Conservation (phyloP, 2,888 invertebrate genomes). For the Anthrax anthrax region DNA sequence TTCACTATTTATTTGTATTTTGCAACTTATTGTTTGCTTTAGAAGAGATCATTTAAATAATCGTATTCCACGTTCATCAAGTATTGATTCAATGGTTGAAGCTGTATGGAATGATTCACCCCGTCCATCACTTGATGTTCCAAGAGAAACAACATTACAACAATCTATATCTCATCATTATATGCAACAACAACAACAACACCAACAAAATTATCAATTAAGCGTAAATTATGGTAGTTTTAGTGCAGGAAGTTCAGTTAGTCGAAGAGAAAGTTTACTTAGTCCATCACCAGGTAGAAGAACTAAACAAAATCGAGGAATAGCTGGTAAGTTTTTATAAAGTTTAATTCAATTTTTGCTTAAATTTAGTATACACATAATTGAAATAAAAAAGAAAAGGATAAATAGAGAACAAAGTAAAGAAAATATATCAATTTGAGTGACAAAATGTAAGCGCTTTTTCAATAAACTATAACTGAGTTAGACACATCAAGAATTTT, state of each 20-base stretch:
- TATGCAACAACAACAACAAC: slow-evolving; percentile 27
- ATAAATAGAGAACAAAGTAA: no score
- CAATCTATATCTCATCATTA: slow-evolving; percentile 30
- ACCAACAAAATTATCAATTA: slow-evolving; percentile 25
- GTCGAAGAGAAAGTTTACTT: slow-evolving; percentile 45
- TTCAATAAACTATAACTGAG: no score
- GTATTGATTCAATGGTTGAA: slow-evolving; percentile 66
- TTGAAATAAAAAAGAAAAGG: no score
- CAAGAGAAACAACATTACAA: slow-evolving; percentile 24
- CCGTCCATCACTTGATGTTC: slow-evolving; percentile 29
- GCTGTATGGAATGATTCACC: slow-evolving; percentile 47
- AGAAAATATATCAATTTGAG: no score
- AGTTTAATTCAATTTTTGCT: no score
- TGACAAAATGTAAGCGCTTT: no score
- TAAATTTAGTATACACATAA: background rate
- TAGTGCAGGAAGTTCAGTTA: slow-evolving; percentile 21
- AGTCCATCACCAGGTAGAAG: slow-evolving; percentile 64
- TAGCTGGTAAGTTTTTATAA: slow-evolving; percentile 46
- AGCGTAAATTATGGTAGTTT: slow-evolving; percentile 27
- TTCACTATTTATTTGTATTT: no score
- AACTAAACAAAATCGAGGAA: slow-evolving; percentile 59
- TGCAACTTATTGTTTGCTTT: no score
- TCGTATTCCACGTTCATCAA: slow-evolving; percentile 57
- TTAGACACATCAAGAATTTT: no score
- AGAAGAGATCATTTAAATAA: slow-evolving; percentile 38